Conservation (phyloP, 2,113 vertebrate species). For the Trochalopteron elliotii region DNA sequence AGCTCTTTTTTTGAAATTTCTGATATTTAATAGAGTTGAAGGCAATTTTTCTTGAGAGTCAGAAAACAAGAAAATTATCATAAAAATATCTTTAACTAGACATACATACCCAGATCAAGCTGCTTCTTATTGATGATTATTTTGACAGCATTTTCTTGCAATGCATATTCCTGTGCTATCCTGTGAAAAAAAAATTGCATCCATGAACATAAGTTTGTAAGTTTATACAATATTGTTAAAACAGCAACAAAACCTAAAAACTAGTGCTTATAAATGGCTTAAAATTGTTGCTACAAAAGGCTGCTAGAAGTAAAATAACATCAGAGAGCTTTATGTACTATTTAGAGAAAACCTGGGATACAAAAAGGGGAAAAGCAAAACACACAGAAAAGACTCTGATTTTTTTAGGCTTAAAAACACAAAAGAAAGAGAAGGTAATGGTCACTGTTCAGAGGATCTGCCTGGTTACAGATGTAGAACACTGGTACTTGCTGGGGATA, state of each 20-base stretch:
- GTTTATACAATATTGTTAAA: neutral
- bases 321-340: neutral
- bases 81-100: neutral
- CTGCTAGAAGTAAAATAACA: neutral
- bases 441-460: neutral
- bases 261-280: neutral
- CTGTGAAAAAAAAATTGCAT: slow-evolving; percentile 65
- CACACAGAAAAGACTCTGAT: neutral
- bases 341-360: neutral
- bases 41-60: neutral
- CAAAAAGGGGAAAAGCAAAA: neutral
- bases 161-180: slow-evolving; percentile 76
- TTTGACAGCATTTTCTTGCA: slow-evolving; percentile 80
- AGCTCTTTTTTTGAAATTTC: neutral
- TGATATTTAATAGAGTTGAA: neutral
- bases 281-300: neutral
- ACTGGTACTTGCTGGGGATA: neutral
- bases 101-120: slow-evolving; percentile 77
- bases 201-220: neutral
- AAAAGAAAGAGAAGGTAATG: neutral
- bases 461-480: neutral
- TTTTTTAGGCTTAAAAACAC: neutral
- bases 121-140: slow-evolving; percentile 82
- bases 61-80: neutral
- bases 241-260: neutral